Base-by-base conservation (phyloP, 2,113 vertebrate genomes). In the Oryzias celebensis region DNA sequence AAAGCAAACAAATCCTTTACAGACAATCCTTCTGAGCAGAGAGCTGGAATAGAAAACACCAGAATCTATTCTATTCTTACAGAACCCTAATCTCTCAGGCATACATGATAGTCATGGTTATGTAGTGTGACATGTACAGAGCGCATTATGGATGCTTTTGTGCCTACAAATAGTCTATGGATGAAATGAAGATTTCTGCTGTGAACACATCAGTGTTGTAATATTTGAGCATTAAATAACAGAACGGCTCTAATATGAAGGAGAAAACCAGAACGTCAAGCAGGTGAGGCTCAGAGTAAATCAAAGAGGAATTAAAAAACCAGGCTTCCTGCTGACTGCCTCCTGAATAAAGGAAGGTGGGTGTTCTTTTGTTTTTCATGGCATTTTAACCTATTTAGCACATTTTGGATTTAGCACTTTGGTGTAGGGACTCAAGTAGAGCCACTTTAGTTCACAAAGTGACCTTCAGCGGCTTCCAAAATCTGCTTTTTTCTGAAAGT, bases 111-210 rank as follows among this genome's bases (percentile, higher is more conserved):
- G 62, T 66, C 59, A 60, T 46, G 45, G 48, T 41, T 59, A 51
- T 51, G 74, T 31, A 65, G 41, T 52, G 59, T 53, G 20, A 78
- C 55, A 55, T 50, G 1, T 12, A 60, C 70, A 51, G 48, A 1
- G 22, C 66, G 52, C 5, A 4, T 74, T 69, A 45, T 66, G 61
- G 28, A 54, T 14, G 64, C 64, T 4, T 59, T 6, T 47, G 22
- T 28, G 63, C 31, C 36, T 62, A 58, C 44, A 68, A 71, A 80
- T 26, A 31, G 56, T 71, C 36, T 68, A 24, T 23, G 55, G 48
- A 70, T 24, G 56, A 59, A 46, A 69, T 81, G 68, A 78, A 43
- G 22, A 28, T 43, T 45, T 63, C 66, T 45, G 55, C 58, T 75
- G 54, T 76, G 67, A 71, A 71, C 57, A 56, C 47, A 43, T 64